Conservation (phyloP, 1,140 invertebrate genomes). For the Drosophila lacteicornis region DNA sequence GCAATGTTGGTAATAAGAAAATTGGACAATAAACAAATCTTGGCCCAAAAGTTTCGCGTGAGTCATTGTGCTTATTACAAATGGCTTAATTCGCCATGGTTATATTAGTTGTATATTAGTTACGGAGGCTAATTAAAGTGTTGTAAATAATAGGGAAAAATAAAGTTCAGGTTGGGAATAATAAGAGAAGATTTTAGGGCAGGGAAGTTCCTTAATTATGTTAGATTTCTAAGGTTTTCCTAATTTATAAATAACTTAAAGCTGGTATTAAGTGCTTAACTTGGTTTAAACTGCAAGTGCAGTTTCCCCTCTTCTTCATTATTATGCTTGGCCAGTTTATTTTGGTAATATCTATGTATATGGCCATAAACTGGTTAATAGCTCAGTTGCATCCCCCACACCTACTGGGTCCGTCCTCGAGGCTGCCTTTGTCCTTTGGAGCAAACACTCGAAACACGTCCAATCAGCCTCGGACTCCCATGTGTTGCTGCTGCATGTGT, state of each 20-base stretch:
- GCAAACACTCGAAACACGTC: constrained; percentile 39
- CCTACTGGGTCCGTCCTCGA: constrained; percentile 1
- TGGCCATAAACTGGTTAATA: constrained; percentile 13
- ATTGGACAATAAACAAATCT: constrained; percentile 30
- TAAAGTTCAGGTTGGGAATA: no score
- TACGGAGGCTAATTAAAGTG: not conserved
- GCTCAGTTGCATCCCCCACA: constrained; percentile 18
- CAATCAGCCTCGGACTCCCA: constrained; percentile 35
- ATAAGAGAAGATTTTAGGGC: not conserved
- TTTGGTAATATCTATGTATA: constrained; percentile 26
- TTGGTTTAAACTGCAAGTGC: not conserved
- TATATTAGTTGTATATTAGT: not conserved
- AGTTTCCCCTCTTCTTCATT: not conserved
- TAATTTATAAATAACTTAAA: no score
- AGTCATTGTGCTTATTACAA: constrained; percentile 1
- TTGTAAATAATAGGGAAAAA: not conserved
- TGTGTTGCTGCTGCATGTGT: constrained; percentile 8
- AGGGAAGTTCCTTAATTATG: not conserved
- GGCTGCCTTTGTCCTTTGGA: constrained; percentile 21
- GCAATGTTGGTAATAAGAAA: constrained; percentile 23
- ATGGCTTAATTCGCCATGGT: constrained; percentile 4
- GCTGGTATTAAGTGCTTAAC: no score
- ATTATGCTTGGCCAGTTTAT: constrained; percentile 19
- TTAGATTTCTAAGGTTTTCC: no score
- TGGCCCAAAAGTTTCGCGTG: constrained; percentile 11